Evolutionary conservation across 2,797 vertebrate genomes (phyloP), one percentile per base, ranked within the genome.

Genomic region (Schizopygopsis malacanthus): DNA sequence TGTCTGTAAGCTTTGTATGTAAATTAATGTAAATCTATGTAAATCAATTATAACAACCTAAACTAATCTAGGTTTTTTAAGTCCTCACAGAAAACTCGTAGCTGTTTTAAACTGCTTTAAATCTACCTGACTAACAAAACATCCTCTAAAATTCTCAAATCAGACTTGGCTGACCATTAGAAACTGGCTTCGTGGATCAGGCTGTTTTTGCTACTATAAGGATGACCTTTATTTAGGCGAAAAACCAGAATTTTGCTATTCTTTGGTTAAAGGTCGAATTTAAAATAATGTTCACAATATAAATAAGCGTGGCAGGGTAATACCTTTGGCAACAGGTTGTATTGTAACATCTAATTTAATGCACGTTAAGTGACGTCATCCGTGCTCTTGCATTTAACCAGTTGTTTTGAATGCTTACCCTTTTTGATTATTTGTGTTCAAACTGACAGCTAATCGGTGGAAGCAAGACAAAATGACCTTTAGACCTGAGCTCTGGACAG

Each of bases 401-500:
- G 69, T 39, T 69, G 43, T 76, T 69, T 52, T 78, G 56, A 52
- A 39, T n/a, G 18, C 25, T 45, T 84, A 33, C 54, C n/a, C 63
- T 84, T 63, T 67, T 59, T 80, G 77, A 84, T 82, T 77, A 61
- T 79, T 67, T 70, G 75, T 75, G 73, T 82, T 65, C 47, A 85
- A 71, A 67, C 67, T 56, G 37, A 83, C 39, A 37, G 69, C 39
- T 69, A 83, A 79, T 63, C 22, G 25, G 63, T 59, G 25, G 76
- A 67, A 73, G 33, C 69, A 69, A 69, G 69, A 69, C 25, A 63
- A 28, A 70, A 22, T 80, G 75, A 88, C 84, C 76, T 88, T 88
- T 86, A 59, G 41, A 61, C 69, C 59, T 50, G 28, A 77, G 76
- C 63, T 59, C 39, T 75, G 69, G 70, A 80, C 61, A 54, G 33